Evolutionary conservation across 2,113 vertebrate genomes (phyloP), one percentile per base, ranked within the genome.

Genomic region (Ammodytes marinus): DNA sequence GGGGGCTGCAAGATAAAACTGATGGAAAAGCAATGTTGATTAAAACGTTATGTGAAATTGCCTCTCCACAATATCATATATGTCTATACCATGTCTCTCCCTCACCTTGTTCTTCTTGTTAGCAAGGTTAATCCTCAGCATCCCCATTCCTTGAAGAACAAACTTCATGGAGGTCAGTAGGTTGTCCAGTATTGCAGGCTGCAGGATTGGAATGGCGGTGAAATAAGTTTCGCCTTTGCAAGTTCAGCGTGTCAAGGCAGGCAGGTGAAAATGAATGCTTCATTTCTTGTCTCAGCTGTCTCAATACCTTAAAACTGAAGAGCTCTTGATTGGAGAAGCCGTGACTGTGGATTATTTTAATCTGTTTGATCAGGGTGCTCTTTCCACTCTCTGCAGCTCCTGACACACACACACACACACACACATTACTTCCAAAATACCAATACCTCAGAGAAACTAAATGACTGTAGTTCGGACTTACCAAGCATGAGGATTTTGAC

Each of bases 81-180:
- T 43, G 35, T 14, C 4, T 27, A 27, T 27, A 27, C 1, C 27
- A 27, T 27, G 27, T 17, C 3, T 57, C 37, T 3, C 9, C 27
- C 49, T 84, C 37, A 95, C 95, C 91, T 94, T 95, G 83, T 96
- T 95, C 54, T 94, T 95, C 78, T 86, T 90, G 89, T 92, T 93
- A 13, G 93, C 87, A 5, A 96, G 91, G 82, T 96, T 95, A 58
- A 96, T 92, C 70, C 95, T 81, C 60, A 96, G 91, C 68, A 91
- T 87, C 0, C 95, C 95, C 95, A 96, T 96, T 43, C 95, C 95
- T 12, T 73, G 92, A 15, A 96, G 93, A 46, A 96, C 95, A 85
- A 94, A 92, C 94, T 95, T 96, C 93, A 96, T 95, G 0, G 95
- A 96, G 43, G 89, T 95, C 67, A 96, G 80, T 6, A 96, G 93